Percentiles rank a stretch among this genome's conserved stretches.
Evolutionary conservation across 2,113 vertebrate species (phyloP).

Genomic region (Macrotus californicus): DNA sequence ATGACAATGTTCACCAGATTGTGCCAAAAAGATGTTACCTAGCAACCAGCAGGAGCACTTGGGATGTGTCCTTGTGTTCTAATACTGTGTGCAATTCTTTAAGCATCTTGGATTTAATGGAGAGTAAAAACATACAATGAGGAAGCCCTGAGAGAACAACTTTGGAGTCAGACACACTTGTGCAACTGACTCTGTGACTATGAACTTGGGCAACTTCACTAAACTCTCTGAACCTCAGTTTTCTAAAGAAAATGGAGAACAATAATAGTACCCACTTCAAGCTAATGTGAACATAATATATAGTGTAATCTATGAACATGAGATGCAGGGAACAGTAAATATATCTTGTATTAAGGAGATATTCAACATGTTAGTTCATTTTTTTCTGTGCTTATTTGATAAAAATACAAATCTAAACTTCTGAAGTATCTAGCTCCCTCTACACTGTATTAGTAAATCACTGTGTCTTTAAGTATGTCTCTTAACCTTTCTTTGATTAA

Average conservation of each 20-base stretch:
- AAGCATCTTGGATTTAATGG: not conserved
- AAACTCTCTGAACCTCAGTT: not conserved
- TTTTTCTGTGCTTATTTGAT: not conserved
- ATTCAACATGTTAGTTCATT: not conserved
- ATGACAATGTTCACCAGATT: slow-evolving; percentile 10
- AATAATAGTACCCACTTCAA: not conserved
- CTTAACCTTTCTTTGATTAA: not conserved
- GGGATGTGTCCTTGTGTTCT: not conserved
- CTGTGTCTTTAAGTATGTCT: not conserved
- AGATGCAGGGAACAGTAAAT: not conserved
- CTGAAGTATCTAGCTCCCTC: not conserved
- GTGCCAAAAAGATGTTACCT: slow-evolving; percentile 53
- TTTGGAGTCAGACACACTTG: not conserved
- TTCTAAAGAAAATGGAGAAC: not conserved
- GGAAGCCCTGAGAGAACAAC: not conserved
- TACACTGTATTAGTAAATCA: not conserved
- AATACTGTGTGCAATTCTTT: not conserved
- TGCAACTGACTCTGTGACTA: not conserved
- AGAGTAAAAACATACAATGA: not conserved
- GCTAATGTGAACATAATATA: not conserved
- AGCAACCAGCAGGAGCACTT: slow-evolving; percentile 9
- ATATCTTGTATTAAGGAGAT: not conserved
- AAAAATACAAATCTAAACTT: slow-evolving; percentile 25
- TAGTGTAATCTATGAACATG: not conserved
- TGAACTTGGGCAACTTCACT: not conserved